Conservation (phyloP, 2,888 invertebrate genomes). For the Scaptomyza parva region DNA sequence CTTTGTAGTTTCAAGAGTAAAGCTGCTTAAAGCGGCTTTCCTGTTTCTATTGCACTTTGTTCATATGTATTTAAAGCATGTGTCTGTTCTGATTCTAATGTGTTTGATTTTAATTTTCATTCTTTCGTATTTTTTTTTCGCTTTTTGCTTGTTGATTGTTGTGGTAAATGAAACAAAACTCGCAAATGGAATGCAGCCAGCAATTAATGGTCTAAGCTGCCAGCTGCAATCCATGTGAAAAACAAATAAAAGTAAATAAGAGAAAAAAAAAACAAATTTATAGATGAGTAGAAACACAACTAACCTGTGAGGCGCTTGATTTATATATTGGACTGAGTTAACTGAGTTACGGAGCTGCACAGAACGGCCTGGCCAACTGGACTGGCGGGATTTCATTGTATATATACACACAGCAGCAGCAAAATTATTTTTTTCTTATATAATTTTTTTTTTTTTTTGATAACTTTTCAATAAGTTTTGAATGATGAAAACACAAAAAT, state of each 20-base stretch:
- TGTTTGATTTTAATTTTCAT: slow-evolving; percentile 27
- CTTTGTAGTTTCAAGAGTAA: slow-evolving; percentile 26
- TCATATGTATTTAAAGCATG: slow-evolving; percentile 37
- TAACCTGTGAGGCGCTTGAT: slow-evolving; percentile 84
- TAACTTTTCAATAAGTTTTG: slow-evolving; percentile 21
- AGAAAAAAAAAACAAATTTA: slow-evolving; percentile 56
- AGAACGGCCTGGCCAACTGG: slow-evolving; percentile 73
- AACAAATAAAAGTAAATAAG: slow-evolving; percentile 33
- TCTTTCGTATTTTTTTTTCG: slow-evolving; percentile 10
- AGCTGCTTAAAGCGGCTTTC: slow-evolving; percentile 39
- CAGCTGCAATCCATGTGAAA: slow-evolving; percentile 37
- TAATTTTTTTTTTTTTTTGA: slow-evolving; percentile 4
- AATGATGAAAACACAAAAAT: slow-evolving; percentile 25
- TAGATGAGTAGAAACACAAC: slow-evolving; percentile 81
- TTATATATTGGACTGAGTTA: slow-evolving; percentile 72
- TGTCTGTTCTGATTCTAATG: slow-evolving; percentile 47
- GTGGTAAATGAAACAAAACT: slow-evolving; percentile 55
- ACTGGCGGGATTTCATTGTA: slow-evolving; percentile 72
- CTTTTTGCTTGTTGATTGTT: slow-evolving; percentile 9
- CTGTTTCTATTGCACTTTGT: slow-evolving; percentile 50
- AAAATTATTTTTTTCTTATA: not conserved
- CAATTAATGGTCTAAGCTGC: slow-evolving; percentile 4
- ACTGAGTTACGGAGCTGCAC: slow-evolving; percentile 77
- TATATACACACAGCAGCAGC: slow-evolving; percentile 26
- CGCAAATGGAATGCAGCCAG: slow-evolving; percentile 45